A percentile compares a stretch with the other conserved stretches of the same genome.
Evolutionary conservation across 1,140 invertebrate species (phyloP).

Genomic region (Rhyzopertha dominica): DNA sequence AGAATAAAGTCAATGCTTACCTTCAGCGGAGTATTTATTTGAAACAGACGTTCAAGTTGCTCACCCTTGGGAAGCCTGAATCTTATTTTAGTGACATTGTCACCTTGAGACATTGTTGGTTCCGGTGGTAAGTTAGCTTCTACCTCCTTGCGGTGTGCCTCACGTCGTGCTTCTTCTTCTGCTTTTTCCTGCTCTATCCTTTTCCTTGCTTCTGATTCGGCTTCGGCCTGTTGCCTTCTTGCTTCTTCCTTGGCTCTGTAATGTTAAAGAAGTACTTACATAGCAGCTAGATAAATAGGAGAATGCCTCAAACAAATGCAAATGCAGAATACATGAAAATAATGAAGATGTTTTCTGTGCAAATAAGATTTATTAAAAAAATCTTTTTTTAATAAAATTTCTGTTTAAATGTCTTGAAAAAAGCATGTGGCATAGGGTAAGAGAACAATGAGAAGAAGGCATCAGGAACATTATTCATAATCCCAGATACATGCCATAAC

Average conservation of each 20-base stretch:
- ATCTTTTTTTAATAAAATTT: no score
- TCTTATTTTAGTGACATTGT: slow-evolving; percentile 66
- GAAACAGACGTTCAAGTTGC: slow-evolving; percentile 70
- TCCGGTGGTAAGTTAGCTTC: slow-evolving; percentile 60
- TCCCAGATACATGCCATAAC: no score
- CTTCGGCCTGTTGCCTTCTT: slow-evolving; percentile 65
- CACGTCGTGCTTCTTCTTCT: slow-evolving; percentile 64
- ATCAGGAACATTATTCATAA: no score
- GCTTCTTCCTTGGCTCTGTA: slow-evolving; percentile 79
- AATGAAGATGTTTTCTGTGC: no score
- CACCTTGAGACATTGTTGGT: slow-evolving; percentile 50
- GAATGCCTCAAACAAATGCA: slow-evolving; percentile 12
- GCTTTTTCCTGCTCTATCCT: slow-evolving; percentile 64
- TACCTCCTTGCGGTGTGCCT: slow-evolving; percentile 56
- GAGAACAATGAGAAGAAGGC: no score
- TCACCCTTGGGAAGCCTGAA: slow-evolving; percentile 72
- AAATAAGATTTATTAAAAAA: no score
- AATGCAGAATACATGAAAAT: no score
- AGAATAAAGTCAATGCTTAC: no score
- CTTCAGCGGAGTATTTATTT: slow-evolving; percentile 58
- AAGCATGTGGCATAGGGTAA: no score
- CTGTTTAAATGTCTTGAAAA: no score
- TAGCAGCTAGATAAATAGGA: slow-evolving; percentile 2
- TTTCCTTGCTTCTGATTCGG: slow-evolving; percentile 60
- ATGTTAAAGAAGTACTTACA: slow-evolving; percentile 23